These are phyloP conservation scores for Pocillopora grandis DNA, from an alignment of 92 coral and sea anemone species.

Conservation along the genomic window DNA sequence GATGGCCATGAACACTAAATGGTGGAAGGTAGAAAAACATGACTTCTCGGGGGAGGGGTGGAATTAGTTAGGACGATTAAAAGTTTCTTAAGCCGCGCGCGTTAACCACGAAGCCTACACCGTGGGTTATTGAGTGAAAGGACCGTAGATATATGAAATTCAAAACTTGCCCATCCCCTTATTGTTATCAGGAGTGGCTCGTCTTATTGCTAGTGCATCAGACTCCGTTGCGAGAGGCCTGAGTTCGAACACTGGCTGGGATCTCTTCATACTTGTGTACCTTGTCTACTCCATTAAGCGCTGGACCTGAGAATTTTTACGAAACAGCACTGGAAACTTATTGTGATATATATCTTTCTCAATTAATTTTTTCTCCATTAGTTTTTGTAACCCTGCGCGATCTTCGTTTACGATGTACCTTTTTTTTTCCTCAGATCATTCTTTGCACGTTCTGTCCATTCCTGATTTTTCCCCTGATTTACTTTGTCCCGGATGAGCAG, in stretches of 20 bases:
- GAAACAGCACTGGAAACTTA: no score
- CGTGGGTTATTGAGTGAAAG: no score
- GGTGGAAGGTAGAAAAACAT: slow-evolving; percentile 76
- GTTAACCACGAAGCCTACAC: no score
- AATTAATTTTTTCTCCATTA: no score
- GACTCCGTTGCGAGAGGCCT: background rate
- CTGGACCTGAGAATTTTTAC: no score
- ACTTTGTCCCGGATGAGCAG: slow-evolving; percentile 91
- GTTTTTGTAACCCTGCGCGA: slow-evolving; percentile 30
- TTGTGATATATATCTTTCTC: background rate
- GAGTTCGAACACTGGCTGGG: background rate
- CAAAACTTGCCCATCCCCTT: no score
- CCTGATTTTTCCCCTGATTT: slow-evolving; percentile 81
- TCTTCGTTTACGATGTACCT: slow-evolving; percentile 63
- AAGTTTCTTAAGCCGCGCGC: background rate
- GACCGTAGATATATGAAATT: no score
- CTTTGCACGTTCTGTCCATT: slow-evolving; percentile 71
- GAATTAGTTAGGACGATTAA: background rate
- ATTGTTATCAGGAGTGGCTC: no score
- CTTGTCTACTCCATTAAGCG: no score
- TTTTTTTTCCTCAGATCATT: slow-evolving; percentile 35
- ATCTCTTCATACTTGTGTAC: no score
- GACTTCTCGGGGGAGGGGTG: background rate
- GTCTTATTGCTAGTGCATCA: background rate
- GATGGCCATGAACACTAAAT: slow-evolving; percentile 91